These are phyloP conservation scores for Catharus minimus DNA, from an alignment of 2,113 vertebrate species.

Conservation along the genomic window DNA sequence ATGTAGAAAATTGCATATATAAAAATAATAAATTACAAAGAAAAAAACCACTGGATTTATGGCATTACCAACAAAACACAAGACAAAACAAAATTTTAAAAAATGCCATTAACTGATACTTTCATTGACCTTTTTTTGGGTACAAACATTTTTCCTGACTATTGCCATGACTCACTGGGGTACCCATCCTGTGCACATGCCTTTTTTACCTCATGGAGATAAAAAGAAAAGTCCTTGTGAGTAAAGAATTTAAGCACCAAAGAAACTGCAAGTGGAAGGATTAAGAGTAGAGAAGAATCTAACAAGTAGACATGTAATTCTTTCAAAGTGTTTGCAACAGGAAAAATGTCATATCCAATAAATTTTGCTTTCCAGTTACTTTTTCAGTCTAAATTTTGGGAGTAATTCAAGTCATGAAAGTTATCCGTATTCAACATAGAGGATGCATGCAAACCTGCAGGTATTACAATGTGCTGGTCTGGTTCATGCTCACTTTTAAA, in stretches of 20 bases:
- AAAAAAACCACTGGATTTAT: neutral
- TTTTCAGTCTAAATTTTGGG: neutral
- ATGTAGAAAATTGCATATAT: neutral
- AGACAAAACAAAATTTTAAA: neutral
- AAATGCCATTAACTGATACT: neutral
- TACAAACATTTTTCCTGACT: neutral
- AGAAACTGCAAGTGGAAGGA: neutral
- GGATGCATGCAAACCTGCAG: neutral
- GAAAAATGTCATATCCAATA: neutral
- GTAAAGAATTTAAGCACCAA: neutral
- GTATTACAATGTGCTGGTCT: neutral
- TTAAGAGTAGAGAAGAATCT: neutral
- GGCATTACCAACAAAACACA: neutral
- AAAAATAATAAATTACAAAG: neutral
- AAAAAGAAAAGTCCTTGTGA: neutral
- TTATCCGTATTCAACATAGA: neutral
- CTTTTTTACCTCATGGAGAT: neutral
- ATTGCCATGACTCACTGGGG: neutral
- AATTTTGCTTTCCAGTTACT: neutral
- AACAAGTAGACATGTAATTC: neutral
- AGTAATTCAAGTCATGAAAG: neutral
- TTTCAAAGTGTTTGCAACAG: neutral
- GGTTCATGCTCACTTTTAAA: neutral
- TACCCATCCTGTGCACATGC: fast-evolving
- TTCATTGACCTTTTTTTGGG: neutral